Evolutionary conservation across 2,888 invertebrate species (phyloP).

Genomic region (Archips xylosteana): DNA sequence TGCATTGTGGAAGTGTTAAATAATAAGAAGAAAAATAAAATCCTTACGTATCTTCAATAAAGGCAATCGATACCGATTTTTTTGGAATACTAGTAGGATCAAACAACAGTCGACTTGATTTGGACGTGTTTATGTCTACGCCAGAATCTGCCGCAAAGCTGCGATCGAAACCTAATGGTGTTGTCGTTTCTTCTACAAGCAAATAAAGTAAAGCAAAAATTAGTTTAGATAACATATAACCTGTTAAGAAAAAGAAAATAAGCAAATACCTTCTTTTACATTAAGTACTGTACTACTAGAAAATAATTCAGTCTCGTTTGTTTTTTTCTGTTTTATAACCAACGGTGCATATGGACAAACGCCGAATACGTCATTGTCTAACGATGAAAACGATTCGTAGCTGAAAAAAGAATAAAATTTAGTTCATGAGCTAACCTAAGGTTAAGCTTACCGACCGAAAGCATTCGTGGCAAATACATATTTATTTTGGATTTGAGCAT

Average conservation of each 20-base stretch:
- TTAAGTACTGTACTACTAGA: background rate
- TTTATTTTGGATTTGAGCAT: background rate
- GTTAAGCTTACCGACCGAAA: background rate
- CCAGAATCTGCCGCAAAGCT: constrained; percentile 60
- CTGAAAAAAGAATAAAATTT: constrained; percentile 19
- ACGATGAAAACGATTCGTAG: constrained; percentile 27
- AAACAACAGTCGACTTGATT: constrained; percentile 47
- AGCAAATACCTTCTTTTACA: constrained; percentile 23
- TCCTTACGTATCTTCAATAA: constrained; percentile 58
- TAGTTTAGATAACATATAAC: background rate
- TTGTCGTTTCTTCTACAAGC: constrained; percentile 10
- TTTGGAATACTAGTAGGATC: constrained; percentile 46
- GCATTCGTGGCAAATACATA: background rate
- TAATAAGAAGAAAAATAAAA: background rate
- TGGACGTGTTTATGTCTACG: constrained; percentile 58
- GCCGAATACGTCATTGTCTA: constrained; percentile 47
- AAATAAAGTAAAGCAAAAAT: constrained; percentile 5
- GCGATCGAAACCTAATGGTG: constrained; percentile 5
- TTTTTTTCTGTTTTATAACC: constrained; percentile 40
- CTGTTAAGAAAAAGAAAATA: background rate
- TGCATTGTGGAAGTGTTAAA: background rate
- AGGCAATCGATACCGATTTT: constrained; percentile 55
- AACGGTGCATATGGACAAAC: constrained; percentile 60
- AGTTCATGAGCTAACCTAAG: background rate
- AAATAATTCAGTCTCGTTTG: background rate